phyloP scores from a whole-genome alignment of 2,113 vertebrate genomes.

The Oriolus oriolus region DNA sequence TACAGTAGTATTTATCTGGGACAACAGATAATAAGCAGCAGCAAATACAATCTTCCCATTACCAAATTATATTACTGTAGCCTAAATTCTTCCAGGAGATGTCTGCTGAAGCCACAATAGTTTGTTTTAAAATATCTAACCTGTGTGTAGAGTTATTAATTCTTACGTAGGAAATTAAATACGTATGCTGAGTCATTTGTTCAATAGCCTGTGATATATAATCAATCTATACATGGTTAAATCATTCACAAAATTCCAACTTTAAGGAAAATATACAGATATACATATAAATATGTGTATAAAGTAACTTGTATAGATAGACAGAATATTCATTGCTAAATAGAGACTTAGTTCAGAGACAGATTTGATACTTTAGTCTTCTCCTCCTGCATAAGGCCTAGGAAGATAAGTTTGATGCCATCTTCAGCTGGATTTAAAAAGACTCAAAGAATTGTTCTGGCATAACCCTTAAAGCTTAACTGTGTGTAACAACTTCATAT shows the following conservation, averaged over 20 bases:
- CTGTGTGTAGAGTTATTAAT: neutral
- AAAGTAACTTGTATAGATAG: neutral
- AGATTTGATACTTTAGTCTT: neutral
- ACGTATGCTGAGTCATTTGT: neutral
- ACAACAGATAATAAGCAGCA: neutral
- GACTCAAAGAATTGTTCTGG: neutral
- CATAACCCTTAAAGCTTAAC: constrained; percentile 24
- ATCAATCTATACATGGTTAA: neutral
- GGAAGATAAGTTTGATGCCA: constrained; percentile 4
- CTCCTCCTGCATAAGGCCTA: neutral
- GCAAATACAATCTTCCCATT: neutral
- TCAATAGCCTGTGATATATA: neutral
- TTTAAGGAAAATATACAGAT: neutral
- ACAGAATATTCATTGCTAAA: neutral
- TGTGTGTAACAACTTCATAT: constrained; percentile 1
- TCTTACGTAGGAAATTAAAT: neutral
- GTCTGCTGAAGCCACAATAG: neutral
- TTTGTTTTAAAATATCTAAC: neutral
- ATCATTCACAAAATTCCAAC: neutral
- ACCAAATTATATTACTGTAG: neutral
- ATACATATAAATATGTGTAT: neutral
- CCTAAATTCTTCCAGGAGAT: neutral
- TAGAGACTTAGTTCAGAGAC: neutral
- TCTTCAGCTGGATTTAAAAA: constrained; percentile 32
- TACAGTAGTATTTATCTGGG: neutral